A percentile compares a stretch with the other conserved stretches of the same genome.
Evolutionary conservation across 2,113 vertebrate species (phyloP).

Genomic region (Salvelinus sp.): DNA sequence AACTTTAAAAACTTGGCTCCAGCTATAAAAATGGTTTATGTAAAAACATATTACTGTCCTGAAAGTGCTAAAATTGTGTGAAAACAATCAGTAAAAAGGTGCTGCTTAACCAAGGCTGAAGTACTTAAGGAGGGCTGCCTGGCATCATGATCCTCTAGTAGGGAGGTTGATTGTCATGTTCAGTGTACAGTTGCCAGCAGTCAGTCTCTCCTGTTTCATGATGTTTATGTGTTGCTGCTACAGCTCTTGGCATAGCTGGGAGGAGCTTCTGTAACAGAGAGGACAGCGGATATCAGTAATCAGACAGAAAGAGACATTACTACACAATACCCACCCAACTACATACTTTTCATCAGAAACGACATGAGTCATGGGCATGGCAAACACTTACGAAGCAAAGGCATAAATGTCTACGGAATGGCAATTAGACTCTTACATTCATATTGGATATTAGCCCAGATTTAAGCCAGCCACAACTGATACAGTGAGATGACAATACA

Average conservation of each 20-base stretch:
- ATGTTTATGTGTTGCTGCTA: slow-evolving; percentile 70
- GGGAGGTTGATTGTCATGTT: not conserved
- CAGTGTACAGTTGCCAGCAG: not conserved
- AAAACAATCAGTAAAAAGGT: not conserved
- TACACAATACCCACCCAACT: not conserved
- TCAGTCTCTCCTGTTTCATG: slow-evolving; percentile 51
- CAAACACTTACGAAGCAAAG: not conserved
- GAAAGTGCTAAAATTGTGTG: slow-evolving; percentile 29
- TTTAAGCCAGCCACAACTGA: not conserved
- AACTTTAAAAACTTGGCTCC: not conserved
- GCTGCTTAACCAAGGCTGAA: not conserved
- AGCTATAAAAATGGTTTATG: slow-evolving; percentile 1
- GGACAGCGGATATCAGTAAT: too few relatives aligned
- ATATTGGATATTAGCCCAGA: not conserved
- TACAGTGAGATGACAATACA: not conserved
- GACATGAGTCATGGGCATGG: not conserved
- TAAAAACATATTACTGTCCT: not conserved
- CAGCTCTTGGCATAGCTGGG: slow-evolving; percentile 92
- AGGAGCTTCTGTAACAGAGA: slow-evolving; percentile 80
- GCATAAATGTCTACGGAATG: not conserved
- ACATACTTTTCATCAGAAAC: not conserved
- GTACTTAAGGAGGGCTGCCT: not conserved
- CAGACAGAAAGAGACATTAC: not conserved
- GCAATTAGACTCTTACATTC: not conserved
- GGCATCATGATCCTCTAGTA: not conserved